A percentile compares a stretch with the other conserved stretches of the same genome.
These are phyloP conservation scores for Scomber japonicus DNA, from an alignment of 2,113 vertebrate genomes.

Conservation along the genomic window DNA sequence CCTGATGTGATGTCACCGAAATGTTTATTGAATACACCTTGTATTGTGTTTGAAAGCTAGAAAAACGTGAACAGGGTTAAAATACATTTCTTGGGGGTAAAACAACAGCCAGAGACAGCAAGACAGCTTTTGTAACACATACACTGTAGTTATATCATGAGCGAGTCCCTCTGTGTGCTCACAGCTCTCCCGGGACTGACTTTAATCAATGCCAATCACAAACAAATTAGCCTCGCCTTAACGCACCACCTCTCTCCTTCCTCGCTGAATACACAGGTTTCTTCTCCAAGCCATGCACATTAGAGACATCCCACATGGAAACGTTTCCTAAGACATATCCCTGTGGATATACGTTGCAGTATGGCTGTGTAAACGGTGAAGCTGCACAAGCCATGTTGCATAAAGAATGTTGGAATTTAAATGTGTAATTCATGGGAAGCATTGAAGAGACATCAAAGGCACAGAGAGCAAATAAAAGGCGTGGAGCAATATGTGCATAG, in stretches of 20 bases:
- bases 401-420: not conserved
- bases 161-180: constrained; percentile 38
- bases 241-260: constrained; percentile 61
- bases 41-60: not conserved
- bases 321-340: constrained; percentile 25
- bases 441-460: not conserved
- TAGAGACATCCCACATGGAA: constrained; percentile 44
- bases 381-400: not conserved
- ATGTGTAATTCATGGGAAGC: not conserved
- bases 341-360: not conserved
- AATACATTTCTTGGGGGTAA: not conserved
- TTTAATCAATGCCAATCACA: constrained; percentile 80
- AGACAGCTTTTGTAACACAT: constrained; percentile 28
- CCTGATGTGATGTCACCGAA: not conserved
- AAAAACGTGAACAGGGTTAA: not conserved
- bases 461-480: not conserved
- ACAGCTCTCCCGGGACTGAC: constrained; percentile 60
- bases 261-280: constrained; percentile 55
- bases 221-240: constrained; percentile 79
- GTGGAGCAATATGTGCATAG: fast-evolving
- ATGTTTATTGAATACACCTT: constrained; percentile 1
- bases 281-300: constrained; percentile 37
- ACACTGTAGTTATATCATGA: constrained; percentile 30
- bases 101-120: constrained; percentile 16
- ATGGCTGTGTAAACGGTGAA: not conserved